A percentile compares a stretch with the other conserved stretches of the same genome.
Conservation (phyloP, 2,113 vertebrate species). For the Propithecus coquereli region DNA sequence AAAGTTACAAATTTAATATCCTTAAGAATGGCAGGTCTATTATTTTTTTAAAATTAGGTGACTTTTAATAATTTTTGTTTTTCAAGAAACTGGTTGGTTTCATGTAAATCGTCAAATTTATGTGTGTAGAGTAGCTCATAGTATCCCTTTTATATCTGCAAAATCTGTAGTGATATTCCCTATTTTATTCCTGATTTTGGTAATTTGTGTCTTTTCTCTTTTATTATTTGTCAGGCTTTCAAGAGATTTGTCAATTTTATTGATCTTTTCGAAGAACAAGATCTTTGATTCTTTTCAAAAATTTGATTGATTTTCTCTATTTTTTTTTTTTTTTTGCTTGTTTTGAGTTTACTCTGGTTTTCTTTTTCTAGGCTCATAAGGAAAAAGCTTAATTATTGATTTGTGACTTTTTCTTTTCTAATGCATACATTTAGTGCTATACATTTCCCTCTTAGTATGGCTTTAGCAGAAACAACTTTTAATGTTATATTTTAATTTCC, state of each 20-base stretch:
- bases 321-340: neutral
- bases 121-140: neutral
- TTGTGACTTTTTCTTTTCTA: neutral
- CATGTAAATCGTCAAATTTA: neutral
- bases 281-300: neutral
- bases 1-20: neutral
- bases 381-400: neutral
- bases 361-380: neutral
- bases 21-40: neutral
- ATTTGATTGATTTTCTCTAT: neutral
- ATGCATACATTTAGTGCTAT: neutral
- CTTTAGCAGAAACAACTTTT: neutral
- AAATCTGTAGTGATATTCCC: neutral
- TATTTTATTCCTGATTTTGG: neutral
- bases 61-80: neutral
- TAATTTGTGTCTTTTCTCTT: neutral
- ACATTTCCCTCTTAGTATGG: neutral
- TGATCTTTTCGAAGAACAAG: neutral
- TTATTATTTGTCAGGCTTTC: neutral
- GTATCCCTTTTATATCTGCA: neutral
- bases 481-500: neutral
- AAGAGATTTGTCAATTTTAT: neutral
- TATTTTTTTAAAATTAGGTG: neutral
- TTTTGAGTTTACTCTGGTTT: neutral
- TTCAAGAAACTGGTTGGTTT: neutral